Evolutionary conservation across 1,140 invertebrate genomes (phyloP), one percentile per base, ranked within the genome.

Genomic region (Drosophila funebris): DNA sequence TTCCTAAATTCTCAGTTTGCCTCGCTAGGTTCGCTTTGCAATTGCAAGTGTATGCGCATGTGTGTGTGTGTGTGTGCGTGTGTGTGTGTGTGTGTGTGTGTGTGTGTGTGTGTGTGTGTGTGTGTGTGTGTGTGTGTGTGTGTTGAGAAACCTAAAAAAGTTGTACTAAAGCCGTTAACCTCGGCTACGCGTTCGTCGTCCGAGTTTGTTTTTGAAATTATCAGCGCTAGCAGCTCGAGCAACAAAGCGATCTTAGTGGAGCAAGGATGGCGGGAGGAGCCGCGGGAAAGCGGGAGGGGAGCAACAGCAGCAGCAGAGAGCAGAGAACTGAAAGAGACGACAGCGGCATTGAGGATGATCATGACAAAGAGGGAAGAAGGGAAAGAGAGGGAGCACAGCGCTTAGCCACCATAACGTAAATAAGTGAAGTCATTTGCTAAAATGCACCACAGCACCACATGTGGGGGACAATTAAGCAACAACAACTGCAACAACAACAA

Each of bases 161-260:
- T 90, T 90, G 90, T 71, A 90, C 75, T 81, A 74, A 90, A 90
- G 90, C 90, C 90, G 90, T 90, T 90, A 90, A 90, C 90, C 90
- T 90, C 90, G 90, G 75, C 73, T 52, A 53, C 63, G 75, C 84
- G 85, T 87, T 90, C 89, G 84, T 80, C 87, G 87, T 74, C 78
- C 87, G 87, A 87, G 72, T 90, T 85, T 85, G 77, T 81, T 85
- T 87, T 85, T 75, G 57, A 63, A 87, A 81, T 87, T 87, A 81
- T 78, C 79, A 82, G 62, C 79, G 77, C 64, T 41, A 8, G 14
- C 24, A 27, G 4, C 5, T 4, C 24, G 4, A 27, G 6, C 24
- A 27, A 24, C 43, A 4, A 24, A 31, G 48, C 9, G 31, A 61
- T 46, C 60, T 75, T 72, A 60, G 68, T 46, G 58, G 39, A 53